Evolutionary conservation across 2,797 vertebrate species (phyloP).

Genomic region (Trachurus trachurus): DNA sequence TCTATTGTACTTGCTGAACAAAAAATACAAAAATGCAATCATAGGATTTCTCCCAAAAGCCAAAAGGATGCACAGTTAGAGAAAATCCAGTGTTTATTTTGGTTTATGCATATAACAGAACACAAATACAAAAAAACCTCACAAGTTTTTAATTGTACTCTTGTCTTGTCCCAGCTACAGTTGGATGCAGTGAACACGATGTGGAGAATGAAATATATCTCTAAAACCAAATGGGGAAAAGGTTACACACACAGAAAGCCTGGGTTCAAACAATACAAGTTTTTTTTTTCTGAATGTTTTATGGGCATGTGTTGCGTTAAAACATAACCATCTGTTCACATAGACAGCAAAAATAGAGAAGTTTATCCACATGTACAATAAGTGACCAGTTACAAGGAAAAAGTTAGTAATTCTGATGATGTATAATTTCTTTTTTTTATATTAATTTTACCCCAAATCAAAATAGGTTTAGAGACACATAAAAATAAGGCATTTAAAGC

Average conservation of each 20-base stretch:
- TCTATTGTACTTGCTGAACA: constrained; percentile 17
- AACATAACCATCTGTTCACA: constrained; percentile 21
- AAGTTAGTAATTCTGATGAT: constrained; percentile 9
- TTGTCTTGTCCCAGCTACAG: constrained; percentile 17
- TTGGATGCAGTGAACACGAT: constrained; percentile 42
- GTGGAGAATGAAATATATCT: constrained; percentile 29
- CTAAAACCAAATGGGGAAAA: constrained; percentile 30
- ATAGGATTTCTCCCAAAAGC: constrained; percentile 14
- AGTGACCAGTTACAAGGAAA: background rate
- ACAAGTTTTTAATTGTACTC: constrained; percentile 25
- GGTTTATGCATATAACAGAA: constrained; percentile 40
- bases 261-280: constrained; percentile 31
- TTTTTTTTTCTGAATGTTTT: constrained; percentile 13
- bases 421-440: background rate
- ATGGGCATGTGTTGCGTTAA: constrained; percentile 31
- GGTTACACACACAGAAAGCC: constrained; percentile 19
- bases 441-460: background rate
- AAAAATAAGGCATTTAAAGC: constrained; percentile 32
- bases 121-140: constrained; percentile 43
- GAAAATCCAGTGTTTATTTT: constrained; percentile 84
- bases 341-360: background rate
- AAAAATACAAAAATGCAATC: constrained; percentile 11
- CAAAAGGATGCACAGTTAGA: constrained; percentile 16
- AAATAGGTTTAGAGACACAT: background rate
- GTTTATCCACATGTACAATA: constrained; percentile 17